Percentiles rank a stretch among this genome's conserved stretches.
Conservation (phyloP, 2,113 vertebrate genomes). For the Nothobranchius kuhntae region DNA sequence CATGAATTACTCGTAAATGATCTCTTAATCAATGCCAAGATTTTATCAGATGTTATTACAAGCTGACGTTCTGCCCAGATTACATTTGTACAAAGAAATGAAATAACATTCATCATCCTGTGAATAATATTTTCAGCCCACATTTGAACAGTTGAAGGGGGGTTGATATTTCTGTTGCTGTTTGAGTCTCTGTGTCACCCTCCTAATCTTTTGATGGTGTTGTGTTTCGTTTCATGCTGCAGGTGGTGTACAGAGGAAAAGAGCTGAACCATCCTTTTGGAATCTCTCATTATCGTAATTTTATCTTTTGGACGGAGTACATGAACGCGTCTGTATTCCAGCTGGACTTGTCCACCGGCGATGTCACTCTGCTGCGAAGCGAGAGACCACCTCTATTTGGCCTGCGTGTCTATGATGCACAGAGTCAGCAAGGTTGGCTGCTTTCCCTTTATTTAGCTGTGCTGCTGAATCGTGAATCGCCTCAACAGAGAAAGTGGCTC, state of each 20-base stretch:
- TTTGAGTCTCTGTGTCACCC: constrained; percentile 2
- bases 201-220: constrained; percentile 40
- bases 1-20: constrained; percentile 67
- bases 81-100: constrained; percentile 55
- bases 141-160: constrained; percentile 45
- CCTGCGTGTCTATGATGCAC: constrained; percentile 92
- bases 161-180: constrained; percentile 16
- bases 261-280: constrained; percentile 98
- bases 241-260: constrained; percentile 95
- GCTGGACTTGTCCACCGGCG: constrained; percentile 86
- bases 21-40: constrained; percentile 64
- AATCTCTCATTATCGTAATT: constrained; percentile 90
- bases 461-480: constrained; percentile 31
- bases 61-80: constrained; percentile 43
- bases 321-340: constrained; percentile 99
- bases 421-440: constrained; percentile 91
- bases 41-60: constrained; percentile 63
- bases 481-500: constrained; percentile 28
- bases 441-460: constrained; percentile 22
- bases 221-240: constrained; percentile 41
- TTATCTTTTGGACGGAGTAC: constrained; percentile 98
- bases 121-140: constrained; percentile 41
- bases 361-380: constrained; percentile 88
- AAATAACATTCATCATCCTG: constrained; percentile 60
- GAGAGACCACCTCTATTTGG: constrained; percentile 95